A percentile compares a stretch with the other conserved stretches of the same genome.
These are phyloP conservation scores for Limnephilus rhombicus DNA, from an alignment of 2,888 invertebrate species.

Conservation along the genomic window DNA sequence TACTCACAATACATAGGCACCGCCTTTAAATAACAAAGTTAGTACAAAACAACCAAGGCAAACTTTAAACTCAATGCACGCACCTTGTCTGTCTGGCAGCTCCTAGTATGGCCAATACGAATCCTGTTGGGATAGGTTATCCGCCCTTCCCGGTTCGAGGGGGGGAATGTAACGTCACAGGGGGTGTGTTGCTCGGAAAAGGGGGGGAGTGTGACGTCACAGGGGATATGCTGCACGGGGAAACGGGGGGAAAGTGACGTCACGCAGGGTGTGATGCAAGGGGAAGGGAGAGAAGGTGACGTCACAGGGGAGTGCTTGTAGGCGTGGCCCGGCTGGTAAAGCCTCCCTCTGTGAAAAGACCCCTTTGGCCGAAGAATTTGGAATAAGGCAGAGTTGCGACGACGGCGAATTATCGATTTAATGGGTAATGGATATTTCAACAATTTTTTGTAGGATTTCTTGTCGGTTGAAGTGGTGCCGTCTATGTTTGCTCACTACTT, in stretches of 20 bases:
- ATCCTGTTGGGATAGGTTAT: constrained; percentile 38
- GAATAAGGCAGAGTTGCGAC: neutral
- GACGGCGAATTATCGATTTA: neutral
- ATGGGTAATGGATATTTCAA: neutral
- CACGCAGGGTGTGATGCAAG: neutral
- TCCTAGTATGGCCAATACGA: constrained; percentile 20
- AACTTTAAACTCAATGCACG: neutral
- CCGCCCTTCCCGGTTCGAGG: neutral
- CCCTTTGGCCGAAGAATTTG: neutral
- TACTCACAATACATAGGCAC: neutral
- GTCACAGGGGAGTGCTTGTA: neutral
- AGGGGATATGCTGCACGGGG: neutral
- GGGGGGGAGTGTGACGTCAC: constrained; percentile 8
- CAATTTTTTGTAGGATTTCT: neutral
- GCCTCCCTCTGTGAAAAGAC: constrained; percentile 5
- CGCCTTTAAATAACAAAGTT: neutral
- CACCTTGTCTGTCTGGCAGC: constrained; percentile 11
- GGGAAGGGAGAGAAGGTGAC: neutral
- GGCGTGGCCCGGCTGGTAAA: constrained; percentile 43
- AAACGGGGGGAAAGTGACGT: constrained; percentile 11
- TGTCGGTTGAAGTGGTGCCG: neutral
- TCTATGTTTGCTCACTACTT: neutral
- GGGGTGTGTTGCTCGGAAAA: neutral
- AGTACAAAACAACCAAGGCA: neutral
- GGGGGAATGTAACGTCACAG: neutral